Conservation (phyloP, 2,113 vertebrate species). For the Furnarius figulus region DNA sequence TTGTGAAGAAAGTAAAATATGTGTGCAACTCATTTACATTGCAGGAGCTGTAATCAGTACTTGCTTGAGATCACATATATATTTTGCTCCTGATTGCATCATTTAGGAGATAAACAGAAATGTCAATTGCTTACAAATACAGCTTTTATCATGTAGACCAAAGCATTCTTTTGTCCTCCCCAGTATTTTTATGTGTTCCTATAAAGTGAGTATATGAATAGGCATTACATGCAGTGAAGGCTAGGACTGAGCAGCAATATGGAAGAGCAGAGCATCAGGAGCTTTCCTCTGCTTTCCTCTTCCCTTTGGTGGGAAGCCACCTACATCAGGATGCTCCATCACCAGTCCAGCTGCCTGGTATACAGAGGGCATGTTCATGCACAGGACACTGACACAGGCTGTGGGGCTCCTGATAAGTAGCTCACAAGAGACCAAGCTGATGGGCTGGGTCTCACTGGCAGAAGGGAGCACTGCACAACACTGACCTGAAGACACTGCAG, state of each 20-base stretch:
- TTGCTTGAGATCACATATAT: neutral
- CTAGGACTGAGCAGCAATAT: fast-evolving
- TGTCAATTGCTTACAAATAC: neutral
- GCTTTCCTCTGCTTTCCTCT: neutral
- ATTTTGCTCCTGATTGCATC: neutral
- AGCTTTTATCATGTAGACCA: neutral
- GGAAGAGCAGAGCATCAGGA: neutral
- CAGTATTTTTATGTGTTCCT: neutral
- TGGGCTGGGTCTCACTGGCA: neutral
- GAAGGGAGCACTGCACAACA: neutral
- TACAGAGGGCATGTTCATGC: fast-evolving
- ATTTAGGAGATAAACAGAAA: neutral
- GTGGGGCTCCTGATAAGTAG: neutral
- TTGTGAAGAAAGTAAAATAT: neutral
- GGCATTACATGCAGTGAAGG: neutral
- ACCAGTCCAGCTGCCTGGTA: neutral
- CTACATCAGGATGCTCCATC: neutral
- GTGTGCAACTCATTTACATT: neutral
- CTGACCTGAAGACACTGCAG: fast-evolving
- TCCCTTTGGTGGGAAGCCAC: neutral
- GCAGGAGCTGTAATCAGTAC: neutral
- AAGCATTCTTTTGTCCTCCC: neutral
- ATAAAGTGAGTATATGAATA: neutral
- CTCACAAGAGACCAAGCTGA: neutral
- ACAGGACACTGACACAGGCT: neutral